phyloP scores from a whole-genome alignment of 1,140 invertebrate species.

The Trichonephila inaurata region DNA sequence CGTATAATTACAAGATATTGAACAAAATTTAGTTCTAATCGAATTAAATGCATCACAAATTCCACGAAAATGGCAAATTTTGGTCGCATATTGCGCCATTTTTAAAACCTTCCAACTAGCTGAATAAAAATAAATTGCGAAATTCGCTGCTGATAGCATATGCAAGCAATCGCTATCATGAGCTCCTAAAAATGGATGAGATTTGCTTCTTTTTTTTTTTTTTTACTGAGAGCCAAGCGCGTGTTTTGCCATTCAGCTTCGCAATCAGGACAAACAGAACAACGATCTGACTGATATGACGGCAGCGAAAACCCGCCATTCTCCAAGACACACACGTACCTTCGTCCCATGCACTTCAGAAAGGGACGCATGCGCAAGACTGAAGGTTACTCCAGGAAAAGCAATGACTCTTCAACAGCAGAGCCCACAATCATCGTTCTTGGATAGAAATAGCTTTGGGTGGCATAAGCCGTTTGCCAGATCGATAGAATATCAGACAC shows the following conservation, averaged over 20 bases:
- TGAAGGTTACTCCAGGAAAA: slow-evolving; percentile 2
- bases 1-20: too few species aligned
- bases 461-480: background rate
- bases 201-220: slow-evolving; percentile 11
- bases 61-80: too few species aligned
- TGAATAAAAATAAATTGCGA: too few species aligned
- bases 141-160: background rate
- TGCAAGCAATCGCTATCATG: background rate
- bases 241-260: background rate
- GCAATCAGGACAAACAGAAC: background rate
- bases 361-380: background rate
- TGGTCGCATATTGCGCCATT: too few species aligned
- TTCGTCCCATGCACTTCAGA: slow-evolving; percentile 31
- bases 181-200: background rate
- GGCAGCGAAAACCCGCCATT: slow-evolving; percentile 1
- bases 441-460: background rate
- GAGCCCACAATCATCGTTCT: slow-evolving; percentile 25
- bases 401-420: slow-evolving; percentile 35
- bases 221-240: background rate
- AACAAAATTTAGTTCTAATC: too few species aligned
- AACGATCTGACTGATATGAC: background rate
- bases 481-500: slow-evolving; percentile 3
- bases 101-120: too few species aligned
- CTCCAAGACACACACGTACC: slow-evolving; percentile 28
- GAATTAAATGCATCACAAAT: too few species aligned